A percentile compares a stretch with the other conserved stretches of the same genome.
phyloP scores from a whole-genome alignment of 2,888 invertebrate species.

The Polia nebulosa region DNA sequence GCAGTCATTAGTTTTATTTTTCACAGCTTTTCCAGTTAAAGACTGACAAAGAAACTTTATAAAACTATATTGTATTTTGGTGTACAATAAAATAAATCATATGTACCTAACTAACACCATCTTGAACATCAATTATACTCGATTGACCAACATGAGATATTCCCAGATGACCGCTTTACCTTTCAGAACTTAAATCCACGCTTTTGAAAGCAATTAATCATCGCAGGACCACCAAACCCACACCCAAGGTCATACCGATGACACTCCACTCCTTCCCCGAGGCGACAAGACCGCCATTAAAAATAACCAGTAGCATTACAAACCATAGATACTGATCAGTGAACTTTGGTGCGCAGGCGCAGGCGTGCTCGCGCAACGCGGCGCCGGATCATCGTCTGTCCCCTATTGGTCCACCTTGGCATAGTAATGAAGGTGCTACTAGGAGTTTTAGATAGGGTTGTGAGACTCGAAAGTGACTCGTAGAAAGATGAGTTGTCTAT shows the following conservation, averaged over 20 bases:
- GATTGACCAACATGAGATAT: neutral
- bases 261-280: slow-evolving; percentile 26
- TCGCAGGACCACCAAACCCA: neutral
- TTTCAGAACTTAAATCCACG: neutral
- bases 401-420: slow-evolving; percentile 55
- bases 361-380: slow-evolving; percentile 64
- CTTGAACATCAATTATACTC: neutral
- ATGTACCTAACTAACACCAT: too few relatives aligned
- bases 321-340: slow-evolving; percentile 55
- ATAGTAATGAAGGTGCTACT: slow-evolving; percentile 42
- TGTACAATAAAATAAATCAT: too few relatives aligned
- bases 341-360: slow-evolving; percentile 59
- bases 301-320: slow-evolving; percentile 54
- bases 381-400: slow-evolving; percentile 59
- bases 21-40: too few relatives aligned
- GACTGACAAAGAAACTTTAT: too few relatives aligned
- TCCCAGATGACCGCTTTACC: neutral
- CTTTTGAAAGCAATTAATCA: slow-evolving; percentile 12
- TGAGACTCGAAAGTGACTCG: slow-evolving; percentile 17
- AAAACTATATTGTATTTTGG: too few relatives aligned
- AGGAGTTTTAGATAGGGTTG: slow-evolving; percentile 16
- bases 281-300: slow-evolving; percentile 54
- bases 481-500: neutral
- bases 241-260: slow-evolving; percentile 29
- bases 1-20: too few relatives aligned